Conservation (phyloP, 1,140 invertebrate genomes). For the Hyles euphorbiae region DNA sequence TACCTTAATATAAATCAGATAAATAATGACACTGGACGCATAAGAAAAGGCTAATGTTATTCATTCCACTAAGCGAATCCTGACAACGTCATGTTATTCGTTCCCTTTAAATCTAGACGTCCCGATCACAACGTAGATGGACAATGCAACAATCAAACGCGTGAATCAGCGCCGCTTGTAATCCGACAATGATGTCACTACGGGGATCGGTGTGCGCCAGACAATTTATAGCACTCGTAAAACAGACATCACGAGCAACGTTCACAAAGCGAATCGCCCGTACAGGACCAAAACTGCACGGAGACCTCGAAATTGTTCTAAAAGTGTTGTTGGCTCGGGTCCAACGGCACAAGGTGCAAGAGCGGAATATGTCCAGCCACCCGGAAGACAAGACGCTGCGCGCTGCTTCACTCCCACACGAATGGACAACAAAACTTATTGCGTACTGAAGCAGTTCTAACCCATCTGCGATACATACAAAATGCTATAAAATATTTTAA, state of each 20-base stretch:
- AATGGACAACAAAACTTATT: no score
- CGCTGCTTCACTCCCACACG: no score
- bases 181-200: slow-evolving; percentile 9
- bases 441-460: no score
- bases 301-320: slow-evolving; percentile 39
- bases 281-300: slow-evolving; percentile 17
- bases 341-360: slow-evolving; percentile 28
- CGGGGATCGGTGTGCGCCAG: not conserved
- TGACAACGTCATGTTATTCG: no score
- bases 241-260: slow-evolving; percentile 7
- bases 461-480: no score
- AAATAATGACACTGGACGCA: no score
- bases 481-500: no score
- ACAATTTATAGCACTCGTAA: not conserved
- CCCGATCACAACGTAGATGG: not conserved
- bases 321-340: slow-evolving; percentile 33
- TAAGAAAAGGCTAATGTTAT: no score
- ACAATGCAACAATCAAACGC: not conserved
- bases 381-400: slow-evolving; percentile 13
- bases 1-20: no score
- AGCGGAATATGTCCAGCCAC: slow-evolving; percentile 15
- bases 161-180: slow-evolving; percentile 6
- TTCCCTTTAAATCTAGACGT: not conserved
- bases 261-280: slow-evolving; percentile 9
- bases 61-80: no score